phyloP scores from a whole-genome alignment of 2,797 vertebrate genomes.

The Callimico goeldii region DNA sequence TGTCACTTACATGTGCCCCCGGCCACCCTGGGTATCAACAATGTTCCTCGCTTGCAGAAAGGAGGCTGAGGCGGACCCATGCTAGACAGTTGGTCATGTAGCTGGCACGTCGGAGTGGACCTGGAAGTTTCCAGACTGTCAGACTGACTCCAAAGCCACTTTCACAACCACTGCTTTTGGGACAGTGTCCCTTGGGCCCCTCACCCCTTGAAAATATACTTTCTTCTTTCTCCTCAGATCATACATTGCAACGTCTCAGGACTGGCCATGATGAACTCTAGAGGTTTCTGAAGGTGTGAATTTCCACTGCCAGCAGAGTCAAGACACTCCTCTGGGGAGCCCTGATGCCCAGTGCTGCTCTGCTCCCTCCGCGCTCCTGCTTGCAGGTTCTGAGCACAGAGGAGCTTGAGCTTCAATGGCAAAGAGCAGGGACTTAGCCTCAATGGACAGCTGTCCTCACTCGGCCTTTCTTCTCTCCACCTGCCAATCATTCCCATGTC shows the following conservation, averaged over 20 bases:
- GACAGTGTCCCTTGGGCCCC: no score
- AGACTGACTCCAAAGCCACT: not conserved
- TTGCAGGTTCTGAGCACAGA: not conserved
- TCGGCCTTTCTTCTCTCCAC: not conserved
- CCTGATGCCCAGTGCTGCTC: not conserved
- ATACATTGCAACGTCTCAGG: no score
- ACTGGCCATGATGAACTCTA: not conserved
- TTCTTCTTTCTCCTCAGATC: not conserved
- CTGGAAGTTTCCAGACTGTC: not conserved
- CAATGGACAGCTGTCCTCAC: not conserved
- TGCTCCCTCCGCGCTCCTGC: fast-evolving
- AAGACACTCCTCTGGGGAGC: not conserved
- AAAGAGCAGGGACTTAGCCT: not conserved
- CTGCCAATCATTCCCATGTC: not conserved
- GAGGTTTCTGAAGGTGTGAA: not conserved
- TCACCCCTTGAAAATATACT: not conserved
- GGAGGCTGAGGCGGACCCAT: fast-evolving
- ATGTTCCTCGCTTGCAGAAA: fast-evolving
- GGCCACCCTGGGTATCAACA: fast-evolving
- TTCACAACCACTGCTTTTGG: no score
- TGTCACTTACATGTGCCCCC: not conserved
- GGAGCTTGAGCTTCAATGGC: not conserved
- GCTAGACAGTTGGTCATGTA: no score
- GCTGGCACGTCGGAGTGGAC: not conserved
- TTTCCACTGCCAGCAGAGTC: not conserved